Base-by-base conservation (phyloP, 2,113 vertebrate species). In the Periophthalmodon schlosseri region DNA sequence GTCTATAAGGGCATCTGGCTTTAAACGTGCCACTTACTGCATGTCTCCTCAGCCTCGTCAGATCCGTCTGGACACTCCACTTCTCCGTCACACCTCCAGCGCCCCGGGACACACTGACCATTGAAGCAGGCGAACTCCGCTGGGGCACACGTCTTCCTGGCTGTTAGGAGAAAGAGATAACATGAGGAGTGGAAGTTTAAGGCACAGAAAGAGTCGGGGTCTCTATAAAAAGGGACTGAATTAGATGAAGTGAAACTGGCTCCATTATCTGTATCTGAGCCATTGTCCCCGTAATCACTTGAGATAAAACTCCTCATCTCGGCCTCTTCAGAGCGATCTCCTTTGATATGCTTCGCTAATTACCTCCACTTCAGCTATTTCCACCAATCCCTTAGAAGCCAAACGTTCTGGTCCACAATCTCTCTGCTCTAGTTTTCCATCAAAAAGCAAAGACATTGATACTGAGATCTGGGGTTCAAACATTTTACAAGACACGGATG, bases 1-100 rank as follows among this genome's bases (percentile, higher is more conserved):
- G 49, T 52, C 49, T 20, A 4, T 49, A 56, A n/a, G 20, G 6
- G 18, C 18, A 54, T 7, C 50, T n/a, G 50, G 7, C 50, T 9
- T 24, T 14, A 24, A 60, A 24, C 1, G 2, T 5, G 24, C 0
- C 44, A 88, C 97, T 97, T 92, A 98, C 96, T 97, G 93, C 97
- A 99, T 0, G 95, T 95, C 72, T 94, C 92, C 81, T 96, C 94
- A 0, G 95, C 95, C 85, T 99, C 97, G 1, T 99, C 97, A 0
- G 97, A 98, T 46, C 96, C 96, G 0, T 98, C 97, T 0, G 95
- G 88, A 84, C 97, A 99, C 67, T 98, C 97, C 2, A 96, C 95
- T 70, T 98, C 97, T 0, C 97, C 97, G 0, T 99, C 97, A 57
- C 97, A 99, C 36, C 95, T 96, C 97, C 97, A 99, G 1, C 95